Evolutionary conservation across 1,140 invertebrate genomes (phyloP), one percentile per base, ranked within the genome.

Genomic region (Oncopodura yosiiana): DNA sequence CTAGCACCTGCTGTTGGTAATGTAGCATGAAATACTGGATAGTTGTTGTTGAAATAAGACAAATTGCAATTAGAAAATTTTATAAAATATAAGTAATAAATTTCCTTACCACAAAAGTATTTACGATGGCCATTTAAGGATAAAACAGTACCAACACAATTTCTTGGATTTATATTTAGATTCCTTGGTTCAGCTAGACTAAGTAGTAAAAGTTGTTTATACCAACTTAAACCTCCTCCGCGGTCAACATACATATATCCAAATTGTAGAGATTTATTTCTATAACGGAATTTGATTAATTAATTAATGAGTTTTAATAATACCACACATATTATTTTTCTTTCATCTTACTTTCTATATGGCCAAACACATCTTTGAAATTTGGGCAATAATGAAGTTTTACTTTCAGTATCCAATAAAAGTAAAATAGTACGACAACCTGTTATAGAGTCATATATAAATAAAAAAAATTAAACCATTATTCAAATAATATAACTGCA

Each of bases 21-120:
- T 69, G 93, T 94, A 30, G 93, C 90, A 73, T 99, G 94, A 73
- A 95, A 98, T 75, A 99, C 93, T n/a, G n/a, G n/a, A n/a, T n/a
- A n/a, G n/a, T n/a, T n/a, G n/a, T n/a, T n/a, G n/a, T n/a, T n/a
- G n/a, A n/a, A n/a, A n/a, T n/a, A n/a, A n/a, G n/a, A n/a, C n/a
- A n/a, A n/a, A n/a, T n/a, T n/a, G n/a, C n/a, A n/a, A n/a, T n/a
- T n/a, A n/a, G n/a, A n/a, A n/a, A n/a, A n/a, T n/a, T n/a, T n/a
- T n/a, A n/a, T n/a, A n/a, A n/a, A n/a, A n/a, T n/a, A n/a, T n/a
- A n/a, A n/a, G n/a, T n/a, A n/a, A n/a, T n/a, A n/a, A n/a, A n/a
- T n/a, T n/a, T n/a, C n/a, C n/a, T n/a, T n/a, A n/a, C n/a, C n/a
- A 69, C 90, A 96, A 74, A 96, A 97, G 72, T 97, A 97, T 72